Percentiles rank a stretch among this genome's conserved stretches.
Conservation (phyloP, 2,113 vertebrate species). For the Xiphorhynchus elegans region DNA sequence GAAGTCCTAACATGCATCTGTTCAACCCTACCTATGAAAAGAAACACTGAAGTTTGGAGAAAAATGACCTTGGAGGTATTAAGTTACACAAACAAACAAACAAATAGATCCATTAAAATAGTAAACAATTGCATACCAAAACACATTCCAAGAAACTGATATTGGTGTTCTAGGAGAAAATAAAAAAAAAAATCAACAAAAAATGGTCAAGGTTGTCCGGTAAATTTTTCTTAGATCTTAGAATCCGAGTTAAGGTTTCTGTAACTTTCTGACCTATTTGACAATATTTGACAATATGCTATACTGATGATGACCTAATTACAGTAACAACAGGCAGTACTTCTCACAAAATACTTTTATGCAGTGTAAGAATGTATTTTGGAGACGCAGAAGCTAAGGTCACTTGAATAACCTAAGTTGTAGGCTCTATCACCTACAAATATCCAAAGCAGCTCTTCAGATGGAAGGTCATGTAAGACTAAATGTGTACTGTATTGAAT, state of each 20-base stretch:
- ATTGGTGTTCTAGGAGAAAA: not conserved
- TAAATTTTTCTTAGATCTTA: not conserved
- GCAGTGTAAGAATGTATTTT: not conserved
- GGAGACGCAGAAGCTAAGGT: not conserved
- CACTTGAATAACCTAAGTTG: not conserved
- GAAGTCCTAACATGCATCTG: not conserved
- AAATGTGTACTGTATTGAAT: not conserved
- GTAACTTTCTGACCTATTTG: not conserved
- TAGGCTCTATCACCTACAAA: not conserved
- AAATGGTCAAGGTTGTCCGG: fast-evolving
- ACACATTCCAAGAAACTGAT: not conserved
- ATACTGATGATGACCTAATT: not conserved
- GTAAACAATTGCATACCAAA: not conserved
- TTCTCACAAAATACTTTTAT: not conserved
- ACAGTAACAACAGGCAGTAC: not conserved
- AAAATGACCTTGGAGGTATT: not conserved
- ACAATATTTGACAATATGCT: not conserved
- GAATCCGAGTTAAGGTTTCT: not conserved
- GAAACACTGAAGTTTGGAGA: not conserved
- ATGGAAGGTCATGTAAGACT: not conserved
- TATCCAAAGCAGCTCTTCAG: not conserved
- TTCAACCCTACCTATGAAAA: not conserved
- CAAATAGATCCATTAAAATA: not conserved
- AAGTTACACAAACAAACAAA: not conserved
- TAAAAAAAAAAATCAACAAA: not conserved